Percentiles rank a stretch among this genome's conserved stretches.
Conservation (phyloP, 2,113 vertebrate species). For the Alectura lathami region DNA sequence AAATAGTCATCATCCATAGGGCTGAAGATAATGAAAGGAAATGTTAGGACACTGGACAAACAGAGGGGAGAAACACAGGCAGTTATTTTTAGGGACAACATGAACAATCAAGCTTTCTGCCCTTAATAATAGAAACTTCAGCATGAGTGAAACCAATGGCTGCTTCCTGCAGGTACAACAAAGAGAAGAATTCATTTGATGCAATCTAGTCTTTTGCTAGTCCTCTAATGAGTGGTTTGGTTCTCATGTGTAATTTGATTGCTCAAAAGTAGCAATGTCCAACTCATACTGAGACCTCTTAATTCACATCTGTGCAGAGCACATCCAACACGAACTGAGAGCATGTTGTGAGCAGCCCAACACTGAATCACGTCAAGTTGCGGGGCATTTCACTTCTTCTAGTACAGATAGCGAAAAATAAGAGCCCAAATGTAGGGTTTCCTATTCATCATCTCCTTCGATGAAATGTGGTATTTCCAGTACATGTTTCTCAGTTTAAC, state of each 20-base stretch:
- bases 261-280: background rate
- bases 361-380: background rate
- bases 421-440: background rate
- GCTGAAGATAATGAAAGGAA: background rate
- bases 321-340: background rate
- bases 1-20: background rate
- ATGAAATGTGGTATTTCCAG: slow-evolving; percentile 54
- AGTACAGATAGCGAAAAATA: background rate
- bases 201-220: background rate
- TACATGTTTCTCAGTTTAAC: slow-evolving; percentile 18
- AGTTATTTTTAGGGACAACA: background rate
- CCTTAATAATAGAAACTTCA: background rate
- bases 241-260: background rate
- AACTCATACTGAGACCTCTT: background rate
- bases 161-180: background rate
- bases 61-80: background rate
- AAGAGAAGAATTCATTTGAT: background rate
- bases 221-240: background rate
- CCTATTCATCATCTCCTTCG: slow-evolving; percentile 40
- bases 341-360: background rate
- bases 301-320: background rate
- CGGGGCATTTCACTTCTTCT: background rate
- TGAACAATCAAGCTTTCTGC: background rate
- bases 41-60: background rate
- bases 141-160: background rate